These are phyloP conservation scores for Holothuria glaberrima DNA, from an alignment of 35 echinoderm and acorn worm genomes.

Conservation along the genomic window DNA sequence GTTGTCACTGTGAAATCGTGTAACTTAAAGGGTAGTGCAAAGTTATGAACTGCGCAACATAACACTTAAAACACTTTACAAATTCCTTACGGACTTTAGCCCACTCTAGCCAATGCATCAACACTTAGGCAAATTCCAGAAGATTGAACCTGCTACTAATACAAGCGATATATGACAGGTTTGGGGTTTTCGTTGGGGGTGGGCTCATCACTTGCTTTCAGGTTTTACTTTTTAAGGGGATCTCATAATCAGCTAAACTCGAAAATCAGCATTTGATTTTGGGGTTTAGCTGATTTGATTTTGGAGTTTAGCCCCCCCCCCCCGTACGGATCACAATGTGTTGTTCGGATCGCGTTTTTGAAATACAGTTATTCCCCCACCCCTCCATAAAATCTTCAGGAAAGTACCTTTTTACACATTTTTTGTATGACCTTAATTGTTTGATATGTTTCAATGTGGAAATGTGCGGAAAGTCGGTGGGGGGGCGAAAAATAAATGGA, in stretches of 20 bases:
- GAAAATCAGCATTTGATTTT: no score
- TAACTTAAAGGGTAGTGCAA: no score
- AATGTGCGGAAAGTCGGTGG: no score
- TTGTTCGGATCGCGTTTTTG: neutral
- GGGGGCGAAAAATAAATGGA: no score
- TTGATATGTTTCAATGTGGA: no score
- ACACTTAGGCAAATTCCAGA: constrained; percentile 1
- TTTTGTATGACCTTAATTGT: no score
- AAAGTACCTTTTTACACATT: neutral
- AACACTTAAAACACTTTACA: no score
- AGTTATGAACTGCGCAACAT: no score
- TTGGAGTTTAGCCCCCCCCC: neutral
- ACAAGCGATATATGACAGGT: neutral
- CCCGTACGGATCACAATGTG: neutral
- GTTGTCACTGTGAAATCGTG: no score
- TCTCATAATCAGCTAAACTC: neutral
- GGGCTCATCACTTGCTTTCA: neutral
- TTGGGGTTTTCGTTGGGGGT: neutral
- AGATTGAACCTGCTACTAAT: neutral
- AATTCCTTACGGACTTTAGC: neutral
- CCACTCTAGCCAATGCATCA: neutral
- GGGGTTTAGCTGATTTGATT: no score
- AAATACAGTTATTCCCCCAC: constrained; percentile 7
- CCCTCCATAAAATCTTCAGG: neutral
- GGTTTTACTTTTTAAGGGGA: neutral